A percentile compares a stretch with the other conserved stretches of the same genome.
Conservation (phyloP, 2,113 vertebrate species). For the Notechis scutatus region DNA sequence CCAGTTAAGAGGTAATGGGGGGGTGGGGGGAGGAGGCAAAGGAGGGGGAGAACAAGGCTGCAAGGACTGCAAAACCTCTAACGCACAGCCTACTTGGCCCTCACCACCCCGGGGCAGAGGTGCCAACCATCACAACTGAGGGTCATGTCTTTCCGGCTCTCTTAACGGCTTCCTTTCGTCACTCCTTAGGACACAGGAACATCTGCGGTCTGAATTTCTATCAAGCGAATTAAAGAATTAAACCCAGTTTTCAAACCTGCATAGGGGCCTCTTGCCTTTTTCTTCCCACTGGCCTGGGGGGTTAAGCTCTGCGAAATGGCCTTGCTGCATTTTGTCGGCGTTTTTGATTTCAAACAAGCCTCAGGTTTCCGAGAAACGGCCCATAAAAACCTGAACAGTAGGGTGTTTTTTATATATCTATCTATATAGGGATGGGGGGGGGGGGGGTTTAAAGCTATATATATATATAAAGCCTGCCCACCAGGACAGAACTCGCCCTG, state of each 20-base stretch:
- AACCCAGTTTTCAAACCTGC: rapidly evolving
- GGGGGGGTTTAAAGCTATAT: no score
- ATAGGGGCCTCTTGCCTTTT: neutral
- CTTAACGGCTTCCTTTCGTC: no score
- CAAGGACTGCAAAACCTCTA: conserved; percentile 54
- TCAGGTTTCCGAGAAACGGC: conserved; percentile 7
- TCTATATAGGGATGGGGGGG: neutral
- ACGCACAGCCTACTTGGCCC: conserved; percentile 41
- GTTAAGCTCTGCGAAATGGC: conserved; percentile 20
- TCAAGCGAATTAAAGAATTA: neutral
- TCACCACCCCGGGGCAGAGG: conserved; percentile 16
- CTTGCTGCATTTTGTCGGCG: neutral
- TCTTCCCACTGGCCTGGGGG: conserved; percentile 18
- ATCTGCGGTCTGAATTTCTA: neutral
- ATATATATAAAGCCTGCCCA: neutral
- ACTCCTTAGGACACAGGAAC: neutral
- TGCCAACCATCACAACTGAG: neutral
- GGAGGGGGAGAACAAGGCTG: conserved; percentile 44
- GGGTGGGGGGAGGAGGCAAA: no score
- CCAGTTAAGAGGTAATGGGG: conserved; percentile 55
- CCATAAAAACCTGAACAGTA: no score
- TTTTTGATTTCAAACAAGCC: no score
- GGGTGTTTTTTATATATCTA: no score
- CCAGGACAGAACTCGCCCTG: neutral
- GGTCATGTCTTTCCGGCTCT: neutral